phyloP scores from a whole-genome alignment of 1,140 invertebrate genomes.

The Drosophila nannoptera region DNA sequence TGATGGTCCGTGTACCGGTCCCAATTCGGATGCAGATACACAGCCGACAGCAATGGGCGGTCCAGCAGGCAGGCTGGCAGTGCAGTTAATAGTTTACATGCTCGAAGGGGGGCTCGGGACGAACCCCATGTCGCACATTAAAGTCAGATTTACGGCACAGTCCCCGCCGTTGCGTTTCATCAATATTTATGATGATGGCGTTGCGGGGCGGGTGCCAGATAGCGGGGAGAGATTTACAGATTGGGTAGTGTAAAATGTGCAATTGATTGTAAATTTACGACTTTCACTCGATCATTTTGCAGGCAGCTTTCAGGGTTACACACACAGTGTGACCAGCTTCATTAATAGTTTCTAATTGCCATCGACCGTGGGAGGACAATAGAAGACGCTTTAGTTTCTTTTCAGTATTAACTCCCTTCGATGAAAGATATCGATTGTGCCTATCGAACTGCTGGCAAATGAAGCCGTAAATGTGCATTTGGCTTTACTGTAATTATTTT shows the following conservation, averaged over 20 bases:
- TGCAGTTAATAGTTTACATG: slow-evolving; percentile 65
- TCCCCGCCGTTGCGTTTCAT: slow-evolving; percentile 8
- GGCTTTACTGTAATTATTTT: neutral
- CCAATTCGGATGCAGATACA: slow-evolving; percentile 37
- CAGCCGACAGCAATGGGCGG: slow-evolving; percentile 20
- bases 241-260: slow-evolving; percentile 46
- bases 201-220: slow-evolving; percentile 9
- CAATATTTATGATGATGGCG: slow-evolving; percentile 43
- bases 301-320: slow-evolving; percentile 2
- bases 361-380: neutral
- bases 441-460: neutral
- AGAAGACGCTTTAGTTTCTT: neutral
- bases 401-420: neutral
- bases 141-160: slow-evolving; percentile 38
- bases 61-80: slow-evolving; percentile 28
- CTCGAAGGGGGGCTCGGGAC: slow-evolving; percentile 14
- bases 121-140: slow-evolving; percentile 38
- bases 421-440: neutral
- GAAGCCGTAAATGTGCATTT: slow-evolving; percentile 6
- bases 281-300: slow-evolving; percentile 20
- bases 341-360: slow-evolving; percentile 34
- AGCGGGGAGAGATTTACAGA: slow-evolving; percentile 23
- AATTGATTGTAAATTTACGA: slow-evolving; percentile 49
- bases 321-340: slow-evolving; percentile 34
- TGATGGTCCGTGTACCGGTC: slow-evolving; percentile 2